These are phyloP conservation scores for Phasia obesa DNA, from an alignment of 2,888 invertebrate species.

Conservation along the genomic window DNA sequence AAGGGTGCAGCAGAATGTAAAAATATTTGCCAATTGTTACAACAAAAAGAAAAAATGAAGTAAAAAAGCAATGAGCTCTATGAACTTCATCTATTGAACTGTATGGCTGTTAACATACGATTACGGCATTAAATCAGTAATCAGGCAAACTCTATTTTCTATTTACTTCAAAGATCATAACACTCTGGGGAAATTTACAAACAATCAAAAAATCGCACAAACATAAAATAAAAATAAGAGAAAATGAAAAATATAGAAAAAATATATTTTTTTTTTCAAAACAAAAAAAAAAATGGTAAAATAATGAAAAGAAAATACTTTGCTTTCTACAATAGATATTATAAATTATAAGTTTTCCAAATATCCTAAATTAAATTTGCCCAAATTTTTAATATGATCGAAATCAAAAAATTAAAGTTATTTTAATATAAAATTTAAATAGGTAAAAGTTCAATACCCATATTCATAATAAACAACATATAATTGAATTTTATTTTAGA, in stretches of 20 bases:
- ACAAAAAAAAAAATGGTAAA: slow-evolving; percentile 17
- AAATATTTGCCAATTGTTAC: slow-evolving; percentile 69
- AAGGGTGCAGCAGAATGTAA: slow-evolving; percentile 19
- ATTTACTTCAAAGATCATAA: slow-evolving; percentile 70
- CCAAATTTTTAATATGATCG: too few species aligned
- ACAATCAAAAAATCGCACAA: slow-evolving; percentile 70
- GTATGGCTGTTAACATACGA: slow-evolving; percentile 72
- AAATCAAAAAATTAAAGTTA: too few species aligned
- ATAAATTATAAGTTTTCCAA: too few species aligned
- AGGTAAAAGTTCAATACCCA: too few species aligned
- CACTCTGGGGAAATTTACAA: slow-evolving; percentile 73
- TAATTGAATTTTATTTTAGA: too few species aligned
- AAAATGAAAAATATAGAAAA: slow-evolving; percentile 44
- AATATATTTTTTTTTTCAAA: background rate
- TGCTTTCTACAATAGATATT: background rate
- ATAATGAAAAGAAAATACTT: background rate
- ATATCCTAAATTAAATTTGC: too few species aligned
- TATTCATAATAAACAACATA: too few species aligned
- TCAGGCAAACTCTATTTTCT: slow-evolving; percentile 73
- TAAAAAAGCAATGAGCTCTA: background rate
- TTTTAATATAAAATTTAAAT: too few species aligned
- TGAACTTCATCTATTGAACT: slow-evolving; percentile 45
- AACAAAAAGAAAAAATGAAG: slow-evolving; percentile 16
- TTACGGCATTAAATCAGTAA: slow-evolving; percentile 74
- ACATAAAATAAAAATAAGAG: slow-evolving; percentile 9